A percentile compares a stretch with the other conserved stretches of the same genome.
Evolutionary conservation across 2,797 vertebrate genomes (phyloP).

Genomic region (Staurois parvus): DNA sequence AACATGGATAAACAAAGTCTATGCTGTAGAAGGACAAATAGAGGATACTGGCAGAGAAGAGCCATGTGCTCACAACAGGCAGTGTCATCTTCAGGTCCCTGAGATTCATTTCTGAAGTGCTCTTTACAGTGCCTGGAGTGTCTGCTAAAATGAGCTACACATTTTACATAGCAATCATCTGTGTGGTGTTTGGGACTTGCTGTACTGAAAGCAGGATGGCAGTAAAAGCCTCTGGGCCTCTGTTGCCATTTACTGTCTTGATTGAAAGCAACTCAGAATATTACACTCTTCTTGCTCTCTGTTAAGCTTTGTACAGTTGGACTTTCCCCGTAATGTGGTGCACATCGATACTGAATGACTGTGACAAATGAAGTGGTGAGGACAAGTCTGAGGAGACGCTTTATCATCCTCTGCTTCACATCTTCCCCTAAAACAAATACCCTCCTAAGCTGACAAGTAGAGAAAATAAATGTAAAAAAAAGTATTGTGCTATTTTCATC

Average conservation of each 20-base stretch:
- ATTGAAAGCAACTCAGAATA: not conserved
- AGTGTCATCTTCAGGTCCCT: not conserved
- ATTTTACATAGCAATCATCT: not conserved
- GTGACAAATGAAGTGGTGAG: not conserved
- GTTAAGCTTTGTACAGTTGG: not conserved
- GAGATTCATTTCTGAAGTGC: not conserved
- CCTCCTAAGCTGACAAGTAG: not conserved
- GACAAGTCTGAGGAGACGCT: not conserved
- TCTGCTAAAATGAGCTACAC: not conserved
- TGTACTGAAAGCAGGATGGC: not conserved
- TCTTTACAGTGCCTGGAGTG: not conserved
- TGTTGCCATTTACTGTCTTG: not conserved
- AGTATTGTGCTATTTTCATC: no score
- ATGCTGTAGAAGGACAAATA: not conserved
- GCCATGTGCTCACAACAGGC: not conserved
- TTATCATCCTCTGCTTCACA: not conserved
- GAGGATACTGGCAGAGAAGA: not conserved
- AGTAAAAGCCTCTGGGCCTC: not conserved
- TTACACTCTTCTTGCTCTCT: not conserved
- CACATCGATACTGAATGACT: not conserved
- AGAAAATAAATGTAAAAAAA: not conserved
- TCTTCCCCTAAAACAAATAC: not conserved
- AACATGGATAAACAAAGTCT: not conserved
- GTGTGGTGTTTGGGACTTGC: not conserved
- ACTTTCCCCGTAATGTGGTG: not conserved